Percentiles rank a stretch among this genome's conserved stretches.
These are phyloP conservation scores for Anthonomus grandis DNA, from an alignment of 1,140 invertebrate species.

Conservation along the genomic window DNA sequence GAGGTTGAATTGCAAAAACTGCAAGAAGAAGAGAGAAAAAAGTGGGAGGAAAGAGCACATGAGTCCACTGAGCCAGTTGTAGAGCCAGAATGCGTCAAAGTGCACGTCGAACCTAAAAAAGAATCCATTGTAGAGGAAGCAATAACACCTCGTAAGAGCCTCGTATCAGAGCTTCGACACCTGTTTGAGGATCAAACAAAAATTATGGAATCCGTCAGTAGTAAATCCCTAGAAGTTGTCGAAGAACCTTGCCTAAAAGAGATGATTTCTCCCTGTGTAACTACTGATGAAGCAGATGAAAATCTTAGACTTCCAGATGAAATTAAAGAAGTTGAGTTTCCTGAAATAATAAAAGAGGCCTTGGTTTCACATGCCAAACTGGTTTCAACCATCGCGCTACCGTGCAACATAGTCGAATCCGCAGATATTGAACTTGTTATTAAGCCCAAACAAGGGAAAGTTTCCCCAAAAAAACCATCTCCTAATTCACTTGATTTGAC, in stretches of 20 bases:
- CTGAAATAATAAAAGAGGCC: constrained; percentile 35
- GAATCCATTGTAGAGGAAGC: constrained; percentile 25
- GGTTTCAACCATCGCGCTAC: constrained; percentile 35
- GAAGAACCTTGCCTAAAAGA: not conserved
- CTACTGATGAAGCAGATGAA: constrained; percentile 1
- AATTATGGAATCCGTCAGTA: not conserved
- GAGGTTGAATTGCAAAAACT: constrained; percentile 7
- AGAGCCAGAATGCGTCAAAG: constrained; percentile 31
- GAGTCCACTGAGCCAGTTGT: constrained; percentile 17
- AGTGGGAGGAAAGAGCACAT: not conserved
- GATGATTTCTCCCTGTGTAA: not conserved
- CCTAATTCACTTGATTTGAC: constrained; percentile 22
- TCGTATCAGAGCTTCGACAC: constrained; percentile 7
- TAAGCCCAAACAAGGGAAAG: not conserved
- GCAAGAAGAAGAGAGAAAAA: not conserved
- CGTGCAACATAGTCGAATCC: constrained; percentile 14
- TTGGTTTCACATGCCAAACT: constrained; percentile 34
- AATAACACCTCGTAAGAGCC: not conserved
- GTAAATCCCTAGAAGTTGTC: not conserved
- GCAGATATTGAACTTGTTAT: too few relatives aligned
- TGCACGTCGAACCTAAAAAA: constrained; percentile 22
- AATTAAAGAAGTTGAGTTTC: constrained; percentile 5
- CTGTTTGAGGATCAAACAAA: not conserved
- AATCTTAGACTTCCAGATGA: not conserved
- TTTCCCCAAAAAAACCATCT: constrained; percentile 15